Base-by-base conservation (phyloP, 2,113 vertebrate genomes). In the Lota lota region DNA sequence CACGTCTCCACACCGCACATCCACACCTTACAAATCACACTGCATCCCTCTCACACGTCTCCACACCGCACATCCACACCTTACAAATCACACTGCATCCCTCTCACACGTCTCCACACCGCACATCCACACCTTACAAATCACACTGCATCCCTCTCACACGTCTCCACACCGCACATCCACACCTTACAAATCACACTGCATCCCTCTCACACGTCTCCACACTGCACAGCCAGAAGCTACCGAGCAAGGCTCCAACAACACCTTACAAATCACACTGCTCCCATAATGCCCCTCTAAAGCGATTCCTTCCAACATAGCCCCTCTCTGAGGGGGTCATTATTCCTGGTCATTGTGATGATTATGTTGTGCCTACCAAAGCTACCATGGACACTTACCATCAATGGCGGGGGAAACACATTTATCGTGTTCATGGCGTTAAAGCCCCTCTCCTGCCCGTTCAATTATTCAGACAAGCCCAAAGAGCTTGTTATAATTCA, bases 391-490 rank as follows among this genome's bases (percentile, higher is more conserved):
- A 60, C 58, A 70, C 28, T 71, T 71, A 15, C 19, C 19, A 21
- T 56, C 33, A 28, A 36, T 14, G 56, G 22, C 36, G 24, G 56
- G 60, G 7, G 19, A 11, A 40, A 68, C 54, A 66, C 28, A 33
- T 77, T 77, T 50, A 66, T n/a, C 64, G 12, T 56, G 56, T 67
- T 75, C 72, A 68, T 66, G n/a, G 17, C 14, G 18, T 75, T 64
- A 58, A 63, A 14, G 1, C 36, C 58, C 57, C 56, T 12, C 50
- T 28, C 10, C n/a, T 54, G 72, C 4, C 68, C 47, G 22, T 61
- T 78, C 50, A 77, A 77, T 77, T 69, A 79, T 77, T 81, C 74
- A 81, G 74, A 66, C 63, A 40, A 40, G 36, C 40, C 19, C 22
- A 22, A 64, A 64, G 40, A 61, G 53, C 6, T 33, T 18, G 61